Evolutionary conservation across 2,797 vertebrate species (phyloP), one percentile per base, ranked within the genome.

Genomic region (Syncerus caffer): DNA sequence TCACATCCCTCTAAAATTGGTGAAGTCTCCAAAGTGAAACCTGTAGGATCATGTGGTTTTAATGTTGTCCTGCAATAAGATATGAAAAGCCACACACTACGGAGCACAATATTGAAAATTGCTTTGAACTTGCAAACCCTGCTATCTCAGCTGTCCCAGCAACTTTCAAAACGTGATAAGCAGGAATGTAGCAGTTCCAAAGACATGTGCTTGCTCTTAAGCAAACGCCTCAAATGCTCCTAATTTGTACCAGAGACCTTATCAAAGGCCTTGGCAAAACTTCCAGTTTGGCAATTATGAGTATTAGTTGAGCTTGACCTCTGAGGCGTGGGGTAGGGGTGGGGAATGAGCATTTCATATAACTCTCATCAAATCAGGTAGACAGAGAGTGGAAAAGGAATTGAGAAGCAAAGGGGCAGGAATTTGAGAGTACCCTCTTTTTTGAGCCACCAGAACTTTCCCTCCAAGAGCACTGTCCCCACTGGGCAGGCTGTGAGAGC

Each of bases 191-290:
- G 82, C 79, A 60, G 85, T 96, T 97, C 6, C 1, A 82, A 93
- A 90, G 97, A 94, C 90, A 97, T 89, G 85, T 97, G 95, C 96
- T 97, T 96, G 93, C 92, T 97, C 96, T 97, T 96, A 96, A 95
- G 90, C 90, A 85, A 93, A 95, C 0, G 25, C 85, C 92, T 89
- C 80, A 98, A 96, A 93, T 84, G 88, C 85, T 95, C 78, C 86
- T 93, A 96, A 98, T 96, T 98, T 98, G 96, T 97, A 95, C 95
- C 93, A 97, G 93, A 96, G 92, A 89, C 95, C 29, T 97, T 98
- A 97, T 96, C 96, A 96, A 97, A 97, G 95, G 85, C 64, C 79
- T 95, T 96, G 84, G 84, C 95, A 90, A 96, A 96, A 95, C 95
- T 97, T 98, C 96, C 93, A 97, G 53, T 96, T 96, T 0, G 13